Evolutionary conservation across 1,140 invertebrate genomes (phyloP).

Genomic region (Wiebesia pumilae): DNA sequence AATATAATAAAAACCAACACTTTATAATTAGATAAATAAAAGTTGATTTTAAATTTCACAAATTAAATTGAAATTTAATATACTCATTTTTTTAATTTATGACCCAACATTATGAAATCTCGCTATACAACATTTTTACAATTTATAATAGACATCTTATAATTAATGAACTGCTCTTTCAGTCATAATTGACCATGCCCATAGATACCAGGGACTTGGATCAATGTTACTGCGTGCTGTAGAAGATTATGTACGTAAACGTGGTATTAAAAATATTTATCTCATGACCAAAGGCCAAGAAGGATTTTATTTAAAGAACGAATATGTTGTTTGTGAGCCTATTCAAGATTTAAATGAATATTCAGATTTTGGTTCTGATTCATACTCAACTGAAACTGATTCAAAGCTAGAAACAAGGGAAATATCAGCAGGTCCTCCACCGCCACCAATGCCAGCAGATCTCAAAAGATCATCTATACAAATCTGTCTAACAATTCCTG

Average conservation of each 20-base stretch:
- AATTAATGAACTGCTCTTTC: slow-evolving; percentile 55
- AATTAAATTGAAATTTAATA: not conserved
- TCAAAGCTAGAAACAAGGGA: slow-evolving; percentile 49
- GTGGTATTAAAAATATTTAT: slow-evolving; percentile 79
- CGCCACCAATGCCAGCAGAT: slow-evolving; percentile 69
- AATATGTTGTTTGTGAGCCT: slow-evolving; percentile 81
- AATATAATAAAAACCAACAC: no score
- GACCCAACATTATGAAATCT: not conserved
- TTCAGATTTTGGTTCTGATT: slow-evolving; percentile 58
- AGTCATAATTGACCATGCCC: slow-evolving; percentile 82
- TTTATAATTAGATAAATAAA: not conserved
- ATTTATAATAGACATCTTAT: not conserved
- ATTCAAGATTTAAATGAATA: slow-evolving; percentile 79
- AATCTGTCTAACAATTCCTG: slow-evolving; percentile 45
- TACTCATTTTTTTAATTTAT: not conserved
- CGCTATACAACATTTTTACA: not conserved
- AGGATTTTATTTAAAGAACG: slow-evolving; percentile 84
- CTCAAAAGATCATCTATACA: slow-evolving; percentile 43
- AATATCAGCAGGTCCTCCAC: slow-evolving; percentile 64
- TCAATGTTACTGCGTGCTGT: slow-evolving; percentile 81
- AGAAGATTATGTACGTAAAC: slow-evolving; percentile 81
- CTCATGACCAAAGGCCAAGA: slow-evolving; percentile 86
- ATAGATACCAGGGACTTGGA: slow-evolving; percentile 84
- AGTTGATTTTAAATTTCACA: not conserved
- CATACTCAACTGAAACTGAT: slow-evolving; percentile 48